Conservation (phyloP, 30 jellyfish, hydroid and myxozoan species). For the Pseudorhiza aurosa region DNA sequence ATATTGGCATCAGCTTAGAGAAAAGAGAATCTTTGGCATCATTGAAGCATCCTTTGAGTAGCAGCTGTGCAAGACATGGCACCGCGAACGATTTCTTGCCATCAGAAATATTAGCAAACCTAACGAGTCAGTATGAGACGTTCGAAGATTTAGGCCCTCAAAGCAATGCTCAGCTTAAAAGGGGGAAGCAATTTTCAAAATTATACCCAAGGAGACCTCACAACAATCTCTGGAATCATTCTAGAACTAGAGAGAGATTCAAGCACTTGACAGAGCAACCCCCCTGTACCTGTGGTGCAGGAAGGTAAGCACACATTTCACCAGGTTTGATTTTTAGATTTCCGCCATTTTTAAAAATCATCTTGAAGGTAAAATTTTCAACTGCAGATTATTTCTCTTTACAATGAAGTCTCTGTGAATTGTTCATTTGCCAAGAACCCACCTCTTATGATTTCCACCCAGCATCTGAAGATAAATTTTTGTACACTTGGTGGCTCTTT, state of each 20-base stretch:
- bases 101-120: constrained; percentile 60
- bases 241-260: constrained; percentile 69
- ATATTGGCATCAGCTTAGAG: not conserved
- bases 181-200: constrained; percentile 38
- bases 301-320: constrained; percentile 65
- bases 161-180: constrained; percentile 21
- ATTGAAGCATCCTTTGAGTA: constrained; percentile 44
- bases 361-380: no score
- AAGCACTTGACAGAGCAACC: constrained; percentile 91
- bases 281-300: constrained; percentile 96
- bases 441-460: no score
- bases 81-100: constrained; percentile 65
- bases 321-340: no score
- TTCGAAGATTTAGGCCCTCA: constrained; percentile 81
- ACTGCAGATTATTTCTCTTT: no score
- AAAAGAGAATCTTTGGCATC: constrained; percentile 26
- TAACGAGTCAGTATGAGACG: constrained; percentile 52
- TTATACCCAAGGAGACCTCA: constrained; percentile 65
- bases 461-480: no score
- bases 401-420: no score
- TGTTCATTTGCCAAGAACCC: no score
- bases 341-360: no score
- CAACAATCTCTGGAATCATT: constrained; percentile 87
- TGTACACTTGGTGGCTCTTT: no score
- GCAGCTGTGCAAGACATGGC: constrained; percentile 46